Conservation (phyloP, 2,113 vertebrate species). For the Connochaetes taurinus region DNA sequence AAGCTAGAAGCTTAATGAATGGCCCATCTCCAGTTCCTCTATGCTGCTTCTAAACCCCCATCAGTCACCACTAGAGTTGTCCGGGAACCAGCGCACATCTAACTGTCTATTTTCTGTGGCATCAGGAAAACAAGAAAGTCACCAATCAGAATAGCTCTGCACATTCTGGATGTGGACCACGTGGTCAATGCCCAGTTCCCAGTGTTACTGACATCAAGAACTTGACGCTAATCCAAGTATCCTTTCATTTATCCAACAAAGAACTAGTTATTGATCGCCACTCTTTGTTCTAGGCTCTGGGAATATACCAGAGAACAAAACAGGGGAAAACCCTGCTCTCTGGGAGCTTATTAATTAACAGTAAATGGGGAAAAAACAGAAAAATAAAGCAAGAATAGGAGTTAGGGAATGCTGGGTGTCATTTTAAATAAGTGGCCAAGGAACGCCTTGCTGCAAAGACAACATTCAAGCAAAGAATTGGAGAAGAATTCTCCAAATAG, state of each 20-base stretch:
- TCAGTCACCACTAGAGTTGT: background rate
- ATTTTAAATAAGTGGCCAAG: background rate
- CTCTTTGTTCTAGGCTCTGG: background rate
- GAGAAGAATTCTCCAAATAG: background rate
- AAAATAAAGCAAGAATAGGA: background rate
- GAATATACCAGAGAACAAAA: background rate
- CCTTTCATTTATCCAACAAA: background rate
- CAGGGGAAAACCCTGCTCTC: background rate
- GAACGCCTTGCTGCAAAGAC: background rate
- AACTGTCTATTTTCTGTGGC: background rate
- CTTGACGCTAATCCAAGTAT: background rate
- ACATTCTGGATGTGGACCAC: background rate
- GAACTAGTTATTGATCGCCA: background rate
- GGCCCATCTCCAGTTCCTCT: background rate
- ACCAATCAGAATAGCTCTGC: background rate
- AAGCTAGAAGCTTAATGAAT: background rate
- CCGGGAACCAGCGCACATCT: background rate
- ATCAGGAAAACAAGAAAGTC: background rate
- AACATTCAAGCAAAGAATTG: background rate
- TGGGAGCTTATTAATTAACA: background rate
- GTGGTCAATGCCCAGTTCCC: background rate
- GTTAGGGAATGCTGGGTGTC: background rate
- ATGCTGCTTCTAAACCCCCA: background rate
- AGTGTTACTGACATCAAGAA: background rate
- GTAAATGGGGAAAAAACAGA: background rate